phyloP scores from a whole-genome alignment of 2,888 invertebrate species.

The Odontocerum albicorne region DNA sequence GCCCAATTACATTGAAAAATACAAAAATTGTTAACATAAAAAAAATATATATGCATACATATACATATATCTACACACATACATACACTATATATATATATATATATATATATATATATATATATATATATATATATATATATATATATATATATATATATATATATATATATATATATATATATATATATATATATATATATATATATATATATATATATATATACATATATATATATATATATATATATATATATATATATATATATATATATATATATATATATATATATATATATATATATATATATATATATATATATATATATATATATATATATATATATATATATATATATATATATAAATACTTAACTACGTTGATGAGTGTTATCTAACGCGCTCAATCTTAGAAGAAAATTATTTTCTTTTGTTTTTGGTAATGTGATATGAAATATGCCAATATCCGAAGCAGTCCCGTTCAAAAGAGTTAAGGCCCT shows the following conservation, averaged over 20 bases:
- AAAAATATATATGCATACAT: no score
- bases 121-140: background rate
- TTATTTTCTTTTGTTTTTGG: no score
- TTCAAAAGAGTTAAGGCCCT: no score
- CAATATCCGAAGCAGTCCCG: no score
- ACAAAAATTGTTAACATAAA: no score
- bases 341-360: background rate
- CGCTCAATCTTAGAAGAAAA: no score
- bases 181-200: background rate
- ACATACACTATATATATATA: background rate
- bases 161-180: background rate
- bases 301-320: background rate
- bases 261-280: background rate
- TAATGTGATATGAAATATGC: no score
- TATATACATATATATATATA: background rate
- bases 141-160: background rate
- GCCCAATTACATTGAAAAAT: no score
- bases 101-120: background rate
- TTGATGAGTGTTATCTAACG: no score
- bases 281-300: background rate
- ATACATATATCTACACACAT: no score
- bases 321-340: background rate
- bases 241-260: background rate
- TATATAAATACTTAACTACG: no score
- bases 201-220: background rate